A percentile compares a stretch with the other conserved stretches of the same genome.
Conservation (phyloP, 2,113 vertebrate genomes). For the Cheirogaleus medius region DNA sequence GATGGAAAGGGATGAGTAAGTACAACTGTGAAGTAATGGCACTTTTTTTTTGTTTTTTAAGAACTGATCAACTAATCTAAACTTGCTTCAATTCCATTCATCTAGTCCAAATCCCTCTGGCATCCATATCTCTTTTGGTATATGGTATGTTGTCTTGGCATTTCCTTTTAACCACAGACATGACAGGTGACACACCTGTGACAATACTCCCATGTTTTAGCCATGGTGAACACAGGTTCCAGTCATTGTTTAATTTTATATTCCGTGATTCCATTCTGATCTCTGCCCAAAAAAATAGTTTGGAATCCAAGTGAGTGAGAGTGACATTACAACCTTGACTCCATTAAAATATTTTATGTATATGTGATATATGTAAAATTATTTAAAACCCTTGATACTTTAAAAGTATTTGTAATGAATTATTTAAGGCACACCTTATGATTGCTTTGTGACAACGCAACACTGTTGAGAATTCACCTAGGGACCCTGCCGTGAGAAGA, state of each 20-base stretch:
- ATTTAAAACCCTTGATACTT: background rate
- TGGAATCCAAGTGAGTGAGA: background rate
- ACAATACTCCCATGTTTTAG: background rate
- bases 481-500: background rate
- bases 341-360: background rate
- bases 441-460: background rate
- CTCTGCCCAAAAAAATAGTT: background rate
- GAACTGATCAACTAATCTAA: background rate
- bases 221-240: background rate
- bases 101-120: background rate
- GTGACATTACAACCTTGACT: background rate
- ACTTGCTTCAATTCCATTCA: background rate
- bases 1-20: constrained; percentile 98
- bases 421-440: background rate
- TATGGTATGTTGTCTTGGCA: background rate
- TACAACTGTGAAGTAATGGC: background rate
- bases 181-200: background rate
- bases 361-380: background rate
- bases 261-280: background rate
- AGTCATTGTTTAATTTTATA: background rate
- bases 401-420: constrained; percentile 4
- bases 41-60: background rate
- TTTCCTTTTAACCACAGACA: background rate
- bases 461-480: background rate
- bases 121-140: background rate